Conservation (phyloP, 2,113 vertebrate species). For the Myrmecobius fasciatus region DNA sequence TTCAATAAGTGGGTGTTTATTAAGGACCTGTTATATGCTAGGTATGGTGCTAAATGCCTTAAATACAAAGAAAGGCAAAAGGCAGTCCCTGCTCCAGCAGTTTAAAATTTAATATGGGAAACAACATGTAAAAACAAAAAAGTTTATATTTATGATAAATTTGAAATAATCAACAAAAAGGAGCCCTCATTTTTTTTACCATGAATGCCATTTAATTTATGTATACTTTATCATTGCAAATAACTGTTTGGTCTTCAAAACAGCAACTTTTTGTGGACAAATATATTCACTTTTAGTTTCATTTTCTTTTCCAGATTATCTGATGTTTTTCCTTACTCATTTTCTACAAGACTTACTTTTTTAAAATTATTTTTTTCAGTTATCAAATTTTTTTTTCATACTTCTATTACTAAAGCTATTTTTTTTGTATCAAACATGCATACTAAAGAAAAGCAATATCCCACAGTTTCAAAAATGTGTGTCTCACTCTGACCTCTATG, state of each 20-base stretch:
- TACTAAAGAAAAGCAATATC: neutral
- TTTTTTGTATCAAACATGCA: neutral
- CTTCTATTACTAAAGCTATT: neutral
- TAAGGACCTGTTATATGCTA: neutral
- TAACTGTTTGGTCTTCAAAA: neutral
- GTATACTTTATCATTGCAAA: neutral
- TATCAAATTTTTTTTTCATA: neutral
- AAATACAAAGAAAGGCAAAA: neutral
- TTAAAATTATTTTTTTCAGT: neutral
- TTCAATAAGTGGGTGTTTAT: neutral
- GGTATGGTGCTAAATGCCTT: neutral
- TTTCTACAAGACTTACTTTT: neutral
- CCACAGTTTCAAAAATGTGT: neutral
- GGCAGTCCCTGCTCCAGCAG: neutral
- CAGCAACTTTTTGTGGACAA: neutral
- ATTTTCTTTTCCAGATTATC: neutral
- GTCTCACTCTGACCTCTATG: neutral
- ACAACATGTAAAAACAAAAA: neutral
- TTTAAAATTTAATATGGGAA: neutral
- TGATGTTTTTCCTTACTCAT: neutral
- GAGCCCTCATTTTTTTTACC: neutral
- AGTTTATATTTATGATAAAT: neutral
- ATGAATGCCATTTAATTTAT: neutral
- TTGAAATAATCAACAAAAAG: neutral
- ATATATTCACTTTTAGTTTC: neutral